Evolutionary conservation across 2,113 vertebrate genomes (phyloP), one percentile per base, ranked within the genome.

Genomic region (Tupaia tana): DNA sequence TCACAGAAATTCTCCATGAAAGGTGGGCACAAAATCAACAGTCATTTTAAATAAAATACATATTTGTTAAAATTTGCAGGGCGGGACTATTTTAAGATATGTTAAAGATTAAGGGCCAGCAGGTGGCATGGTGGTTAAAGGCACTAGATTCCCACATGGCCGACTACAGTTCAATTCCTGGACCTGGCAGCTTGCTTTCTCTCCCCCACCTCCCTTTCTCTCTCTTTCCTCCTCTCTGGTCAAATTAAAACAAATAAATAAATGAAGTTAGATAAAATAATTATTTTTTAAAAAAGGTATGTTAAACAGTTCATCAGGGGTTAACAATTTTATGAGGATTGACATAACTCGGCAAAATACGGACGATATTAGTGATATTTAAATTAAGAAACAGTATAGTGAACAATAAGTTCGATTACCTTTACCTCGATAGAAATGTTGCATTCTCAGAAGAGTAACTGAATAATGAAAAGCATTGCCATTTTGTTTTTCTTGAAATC

Each of bases 361-460:
- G 88, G 29, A 43, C 94, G 24, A 56, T 79, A 43, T 85, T 66
- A 71, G 20, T 93, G 34, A 78, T 80, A 67, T 89, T 92, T 94
- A 56, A 94, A 84, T 86, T 86, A 86, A 24, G 18, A 80, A 77
- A 19, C 29, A 59, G 82, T 27, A 91, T 74, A 93, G 64, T 52
- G 86, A 83, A 67, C 25, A 69, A 64, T 75, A 82, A 86, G 59
- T 71, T 6, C 74, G 52, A 83, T 64, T 5, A 92, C 19, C 14
- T 91, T 67, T 86, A 31, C 71, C 16, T 86, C 89, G 13, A 25
- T 59, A 85, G 25, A 77, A 66, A 85, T 58, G 85, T 91, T 80
- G n/a, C 58, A 87, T 84, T 92, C 96, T 90, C 54, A 75, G 82
- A 96, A 87, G 86, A 20, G 34, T 81, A 91, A 52, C n/a, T 94